Evolutionary conservation across 2,888 invertebrate species (phyloP), one percentile per base, ranked within the genome.

Genomic region (Escarpia spicata): DNA sequence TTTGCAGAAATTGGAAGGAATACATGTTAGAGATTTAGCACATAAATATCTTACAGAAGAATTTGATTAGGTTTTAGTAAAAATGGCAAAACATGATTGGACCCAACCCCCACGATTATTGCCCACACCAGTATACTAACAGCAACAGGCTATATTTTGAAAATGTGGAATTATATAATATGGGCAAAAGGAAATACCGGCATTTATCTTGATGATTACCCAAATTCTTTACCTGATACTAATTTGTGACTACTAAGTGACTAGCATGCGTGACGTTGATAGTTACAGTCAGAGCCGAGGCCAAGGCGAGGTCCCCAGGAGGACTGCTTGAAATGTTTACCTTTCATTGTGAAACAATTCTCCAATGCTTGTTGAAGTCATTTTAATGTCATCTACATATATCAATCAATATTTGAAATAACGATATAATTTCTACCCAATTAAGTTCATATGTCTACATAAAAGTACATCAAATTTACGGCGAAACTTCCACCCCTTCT

Each of bases 321-420:
- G 6, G 75, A 75, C 75, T 26, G 75, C 26, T 6, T 6, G n/a
- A 90, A 58, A 6, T 37, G 45, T 90, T 92, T 92, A 93, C 93
- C 93, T 92, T 45, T 93, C 60, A 90, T 93, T 92, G 75, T 93
- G 92, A 90, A 93, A 93, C 91, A 93, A 44, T n/a, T 92, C 92
- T 37, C 92, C 93, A n/a, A 93, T 93, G 31, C 91, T 60, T 58
- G 58, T 58, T 19, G 92, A 26, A 31, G 92, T 92, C 93, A 93
- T 93, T 43, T 43, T 90, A 90, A 90, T 44, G n/a, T 58, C 37
- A 37, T 45, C 12, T 43, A 58, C 15, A 19, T 37, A 90, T 26
- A 90, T n/a, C 2, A 45, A 37, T 58, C 90, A 91, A 43, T 52
- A 43, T 26, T 89, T 26, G 37, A 75, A 75, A n/a, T 75, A 75